Evolutionary conservation across 1,140 invertebrate genomes (phyloP), one percentile per base, ranked within the genome.

Genomic region (Papilio aristodemus): DNA sequence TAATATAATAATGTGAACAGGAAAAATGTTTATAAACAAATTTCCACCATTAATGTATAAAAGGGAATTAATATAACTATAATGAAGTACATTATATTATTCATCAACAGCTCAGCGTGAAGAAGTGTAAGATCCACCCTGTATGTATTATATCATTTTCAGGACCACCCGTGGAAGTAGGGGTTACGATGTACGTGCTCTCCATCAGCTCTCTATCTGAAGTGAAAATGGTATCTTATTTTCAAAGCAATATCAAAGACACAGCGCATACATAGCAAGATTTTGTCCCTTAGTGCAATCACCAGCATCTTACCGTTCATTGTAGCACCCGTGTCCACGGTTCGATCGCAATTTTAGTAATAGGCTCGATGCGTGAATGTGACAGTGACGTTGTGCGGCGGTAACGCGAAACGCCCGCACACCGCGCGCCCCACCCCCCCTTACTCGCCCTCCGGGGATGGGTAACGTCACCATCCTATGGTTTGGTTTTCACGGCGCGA

Each of bases 121-220:
- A 69, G 41, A 27, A 62, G 17, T 39, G 32, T 54, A 67, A 75
- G 63, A 78, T 74, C 73, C 69, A 72, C 76, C 71, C 85, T 86
- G 72, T 79, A 70, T 84, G 71, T 87, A 72, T 85, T 89, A 78
- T 89, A 76, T 89, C 85, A 79, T 87, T 97, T 96, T 93, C 95
- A 97, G 96, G 96, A 95, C 95, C 96, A 93, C 97, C 98, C 90
- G 97, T 98, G 91, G 96, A 97, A 94, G 97, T 99, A 92, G 97
- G 97, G 93, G 97, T 99, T 93, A 98, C 97, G 93, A 98, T 98
- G 96, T 97, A 98, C 95, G 97, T 99, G 93, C 96, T 98, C 94
- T 98, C 97, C 94, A 98, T 99, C 95, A 98, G 97, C 95, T 98
- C 97, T 93, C 96, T 99, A 92, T 98, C 97, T 93, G 98, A 99